Percentiles rank a stretch among this genome's conserved stretches.
phyloP scores from a whole-genome alignment of 2,113 vertebrate species.

The Cyprinodon tularosa region DNA sequence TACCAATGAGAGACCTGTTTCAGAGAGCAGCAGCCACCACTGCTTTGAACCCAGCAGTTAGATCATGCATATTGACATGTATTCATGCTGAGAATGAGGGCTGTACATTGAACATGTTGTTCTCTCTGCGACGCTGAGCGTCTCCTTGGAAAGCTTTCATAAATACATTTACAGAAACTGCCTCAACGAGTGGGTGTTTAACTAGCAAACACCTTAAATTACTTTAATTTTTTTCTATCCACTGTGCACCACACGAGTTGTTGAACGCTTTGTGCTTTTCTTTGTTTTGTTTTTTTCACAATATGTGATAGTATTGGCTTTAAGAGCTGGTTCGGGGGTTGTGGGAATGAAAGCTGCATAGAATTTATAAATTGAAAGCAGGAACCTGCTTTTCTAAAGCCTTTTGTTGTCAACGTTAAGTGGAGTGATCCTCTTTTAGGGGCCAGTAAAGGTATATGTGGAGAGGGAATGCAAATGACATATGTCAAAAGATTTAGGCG shows the following conservation, averaged over 20 bases:
- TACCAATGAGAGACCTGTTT: too few relatives aligned
- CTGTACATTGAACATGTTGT: constrained; percentile 2
- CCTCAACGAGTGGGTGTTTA: background rate
- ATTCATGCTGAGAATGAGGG: constrained; percentile 14
- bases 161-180: background rate
- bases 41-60: constrained; percentile 27
- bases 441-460: background rate
- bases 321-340: background rate
- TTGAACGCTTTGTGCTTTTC: background rate
- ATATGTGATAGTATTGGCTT: background rate
- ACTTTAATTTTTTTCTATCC: background rate
- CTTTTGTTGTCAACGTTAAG: too few relatives aligned
- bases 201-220: background rate
- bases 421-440: too few relatives aligned
- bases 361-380: background rate
- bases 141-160: background rate
- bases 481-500: background rate
- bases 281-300: background rate
- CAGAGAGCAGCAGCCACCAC: too few relatives aligned
- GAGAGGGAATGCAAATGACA: background rate
- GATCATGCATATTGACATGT: constrained; percentile 48
- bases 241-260: background rate
- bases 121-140: background rate
- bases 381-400: background rate
- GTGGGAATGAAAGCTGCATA: background rate